Conservation (phyloP, 2,888 invertebrate species). For the Apodemia duryi region DNA sequence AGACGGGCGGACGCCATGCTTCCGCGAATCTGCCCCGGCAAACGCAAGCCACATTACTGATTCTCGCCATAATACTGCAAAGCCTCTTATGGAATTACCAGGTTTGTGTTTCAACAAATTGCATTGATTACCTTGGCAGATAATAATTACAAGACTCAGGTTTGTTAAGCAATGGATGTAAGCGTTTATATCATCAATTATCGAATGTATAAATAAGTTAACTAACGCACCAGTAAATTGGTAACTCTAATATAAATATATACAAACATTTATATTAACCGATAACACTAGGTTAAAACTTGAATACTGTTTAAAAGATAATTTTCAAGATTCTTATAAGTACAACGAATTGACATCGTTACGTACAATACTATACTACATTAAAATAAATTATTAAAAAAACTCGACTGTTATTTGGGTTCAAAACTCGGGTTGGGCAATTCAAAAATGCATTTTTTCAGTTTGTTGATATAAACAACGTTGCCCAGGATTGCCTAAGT, state of each 20-base stretch:
- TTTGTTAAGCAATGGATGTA: constrained; percentile 31
- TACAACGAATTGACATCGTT: no score
- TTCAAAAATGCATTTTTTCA: no score
- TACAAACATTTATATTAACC: no score
- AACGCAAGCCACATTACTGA: constrained; percentile 26
- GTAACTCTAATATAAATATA: not conserved
- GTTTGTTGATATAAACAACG: no score
- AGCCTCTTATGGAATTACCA: constrained; percentile 31
- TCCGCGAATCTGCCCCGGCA: constrained; percentile 55
- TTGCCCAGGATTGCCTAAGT: no score
- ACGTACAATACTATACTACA: no score
- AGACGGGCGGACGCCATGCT: constrained; percentile 71
- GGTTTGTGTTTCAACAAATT: constrained; percentile 31
- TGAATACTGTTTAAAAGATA: no score
- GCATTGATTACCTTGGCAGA: constrained; percentile 34
- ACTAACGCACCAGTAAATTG: not conserved
- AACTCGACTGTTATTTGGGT: no score
- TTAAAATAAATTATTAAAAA: no score
- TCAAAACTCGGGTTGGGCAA: no score
- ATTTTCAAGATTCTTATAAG: no score
- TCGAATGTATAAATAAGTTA: constrained; percentile 23
- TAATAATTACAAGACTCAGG: constrained; percentile 28
- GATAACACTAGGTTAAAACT: no score
- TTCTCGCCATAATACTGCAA: constrained; percentile 26
- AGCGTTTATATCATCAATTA: constrained; percentile 27